Conservation (phyloP, 2,888 invertebrate species). For the Maniola hyperantus region DNA sequence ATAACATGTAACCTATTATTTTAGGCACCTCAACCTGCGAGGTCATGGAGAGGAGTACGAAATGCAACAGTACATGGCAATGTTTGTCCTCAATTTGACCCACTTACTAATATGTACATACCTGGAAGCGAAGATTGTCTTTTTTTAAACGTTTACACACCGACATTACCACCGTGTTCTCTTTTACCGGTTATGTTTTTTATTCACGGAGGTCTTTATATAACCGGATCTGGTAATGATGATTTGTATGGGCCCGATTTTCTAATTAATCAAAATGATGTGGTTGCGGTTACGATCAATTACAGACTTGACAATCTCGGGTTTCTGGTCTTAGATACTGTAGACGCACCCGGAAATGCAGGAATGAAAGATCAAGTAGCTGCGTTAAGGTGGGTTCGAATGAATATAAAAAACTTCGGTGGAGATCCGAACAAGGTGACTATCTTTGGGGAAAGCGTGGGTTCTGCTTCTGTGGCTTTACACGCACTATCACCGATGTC, state of each 20-base stretch:
- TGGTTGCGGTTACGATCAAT: conserved; percentile 58
- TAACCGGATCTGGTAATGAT: conserved; percentile 54
- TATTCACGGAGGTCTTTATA: conserved; percentile 58
- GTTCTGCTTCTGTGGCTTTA: conserved; percentile 49
- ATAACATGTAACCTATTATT: neutral
- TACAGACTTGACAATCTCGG: conserved; percentile 58
- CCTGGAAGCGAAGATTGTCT: conserved; percentile 12
- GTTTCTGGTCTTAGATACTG: conserved; percentile 53
- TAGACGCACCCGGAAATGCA: conserved; percentile 60
- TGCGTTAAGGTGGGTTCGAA: too few species aligned
- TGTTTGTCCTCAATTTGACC: conserved; percentile 1
- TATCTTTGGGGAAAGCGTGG: conserved; percentile 53
- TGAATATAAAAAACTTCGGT: too few species aligned
- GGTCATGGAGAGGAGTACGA: neutral
- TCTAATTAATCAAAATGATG: conserved; percentile 48
- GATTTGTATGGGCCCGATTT: conserved; percentile 55
- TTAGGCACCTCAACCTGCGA: conserved; percentile 4
- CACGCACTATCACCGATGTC: conserved; percentile 60
- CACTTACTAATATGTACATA: neutral
- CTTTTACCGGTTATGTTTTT: conserved; percentile 58
- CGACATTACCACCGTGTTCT: conserved; percentile 42
- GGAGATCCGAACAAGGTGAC: too few species aligned
- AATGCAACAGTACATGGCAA: neutral
- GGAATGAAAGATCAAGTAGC: conserved; percentile 46
- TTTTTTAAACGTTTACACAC: conserved; percentile 47